Percentiles rank a stretch among this genome's conserved stretches.
Evolutionary conservation across 1,140 invertebrate species (phyloP).

Genomic region (Drosophila repletoides): DNA sequence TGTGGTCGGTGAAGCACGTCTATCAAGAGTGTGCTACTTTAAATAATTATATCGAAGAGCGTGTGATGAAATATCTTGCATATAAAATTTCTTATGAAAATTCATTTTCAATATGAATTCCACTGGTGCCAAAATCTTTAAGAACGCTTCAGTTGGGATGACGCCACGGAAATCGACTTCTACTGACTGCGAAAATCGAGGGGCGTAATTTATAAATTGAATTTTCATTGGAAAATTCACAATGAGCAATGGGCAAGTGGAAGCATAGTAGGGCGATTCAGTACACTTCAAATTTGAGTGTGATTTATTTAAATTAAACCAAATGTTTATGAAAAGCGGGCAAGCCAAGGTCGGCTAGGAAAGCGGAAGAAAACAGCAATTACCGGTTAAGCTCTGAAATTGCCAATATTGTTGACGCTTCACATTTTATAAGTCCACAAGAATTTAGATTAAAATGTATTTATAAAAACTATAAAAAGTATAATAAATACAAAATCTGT

Average conservation of each 20-base stretch:
- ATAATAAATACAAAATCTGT: not conserved
- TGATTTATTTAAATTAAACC: constrained; percentile 20
- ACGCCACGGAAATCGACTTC: constrained; percentile 18
- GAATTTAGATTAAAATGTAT: not conserved
- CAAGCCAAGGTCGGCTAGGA: constrained; percentile 1
- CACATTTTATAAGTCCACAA: not conserved
- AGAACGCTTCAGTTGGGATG: not conserved
- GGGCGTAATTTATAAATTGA: constrained; percentile 1
- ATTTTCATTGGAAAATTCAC: constrained; percentile 7
- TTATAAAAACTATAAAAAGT: constrained; percentile 12
- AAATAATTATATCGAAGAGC: constrained; percentile 5
- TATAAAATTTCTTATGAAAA: constrained; percentile 8
- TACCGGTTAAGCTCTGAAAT: not conserved
- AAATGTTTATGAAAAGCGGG: constrained; percentile 13
- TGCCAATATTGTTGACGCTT: constrained; percentile 1
- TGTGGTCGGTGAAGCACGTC: constrained; percentile 26
- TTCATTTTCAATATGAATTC: constrained; percentile 12
- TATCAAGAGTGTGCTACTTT: constrained; percentile 18
- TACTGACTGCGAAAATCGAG: not conserved
- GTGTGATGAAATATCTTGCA: constrained; percentile 1
- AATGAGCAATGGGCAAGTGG: not conserved
- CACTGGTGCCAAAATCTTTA: constrained; percentile 5
- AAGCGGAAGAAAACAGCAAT: constrained; percentile 17
- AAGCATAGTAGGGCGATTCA: not conserved
- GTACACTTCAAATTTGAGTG: constrained; percentile 13